These are phyloP conservation scores for Melangyna quadrimaculata DNA, from an alignment of 2,888 invertebrate genomes.

Conservation along the genomic window DNA sequence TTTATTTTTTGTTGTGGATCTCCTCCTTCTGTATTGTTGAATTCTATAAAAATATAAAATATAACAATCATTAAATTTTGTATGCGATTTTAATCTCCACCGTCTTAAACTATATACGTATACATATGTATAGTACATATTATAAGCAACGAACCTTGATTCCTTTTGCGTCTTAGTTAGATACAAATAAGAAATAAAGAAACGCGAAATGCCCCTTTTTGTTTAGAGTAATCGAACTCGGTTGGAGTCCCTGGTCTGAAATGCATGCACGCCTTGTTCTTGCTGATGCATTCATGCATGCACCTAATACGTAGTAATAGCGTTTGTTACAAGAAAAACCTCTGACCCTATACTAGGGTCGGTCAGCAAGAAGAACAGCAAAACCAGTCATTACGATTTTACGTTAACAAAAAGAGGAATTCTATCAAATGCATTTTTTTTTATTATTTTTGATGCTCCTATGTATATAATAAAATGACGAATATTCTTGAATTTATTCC, in stretches of 20 bases:
- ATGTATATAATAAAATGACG: conserved; percentile 1
- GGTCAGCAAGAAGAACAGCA: conserved; percentile 43
- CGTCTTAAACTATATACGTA: conserved; percentile 29
- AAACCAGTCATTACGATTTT: conserved; percentile 55
- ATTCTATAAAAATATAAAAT: background rate
- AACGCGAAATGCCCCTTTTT: conserved; percentile 35
- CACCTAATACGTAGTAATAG: background rate
- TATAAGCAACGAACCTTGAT: conserved; percentile 67
- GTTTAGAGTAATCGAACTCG: conserved; percentile 33
- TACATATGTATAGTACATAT: too few species aligned
- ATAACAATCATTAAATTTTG: background rate
- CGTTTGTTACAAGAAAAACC: conserved; percentile 13
- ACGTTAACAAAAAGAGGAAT: conserved; percentile 47
- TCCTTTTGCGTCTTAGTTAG: conserved; percentile 47
- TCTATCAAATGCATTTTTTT: conserved; percentile 13
- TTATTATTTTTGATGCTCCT: background rate
- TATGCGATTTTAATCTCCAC: conserved; percentile 58
- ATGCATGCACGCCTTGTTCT: conserved; percentile 14
- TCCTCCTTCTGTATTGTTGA: background rate
- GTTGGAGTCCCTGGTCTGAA: conserved; percentile 36
- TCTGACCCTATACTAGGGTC: conserved; percentile 33
- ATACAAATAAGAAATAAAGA: conserved; percentile 5
- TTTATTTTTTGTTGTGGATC: background rate
- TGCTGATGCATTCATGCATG: conserved; percentile 58
- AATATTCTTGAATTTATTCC: conserved; percentile 3